Base-by-base conservation (phyloP, 1,140 invertebrate genomes). In the Asbolus verrucosus region DNA sequence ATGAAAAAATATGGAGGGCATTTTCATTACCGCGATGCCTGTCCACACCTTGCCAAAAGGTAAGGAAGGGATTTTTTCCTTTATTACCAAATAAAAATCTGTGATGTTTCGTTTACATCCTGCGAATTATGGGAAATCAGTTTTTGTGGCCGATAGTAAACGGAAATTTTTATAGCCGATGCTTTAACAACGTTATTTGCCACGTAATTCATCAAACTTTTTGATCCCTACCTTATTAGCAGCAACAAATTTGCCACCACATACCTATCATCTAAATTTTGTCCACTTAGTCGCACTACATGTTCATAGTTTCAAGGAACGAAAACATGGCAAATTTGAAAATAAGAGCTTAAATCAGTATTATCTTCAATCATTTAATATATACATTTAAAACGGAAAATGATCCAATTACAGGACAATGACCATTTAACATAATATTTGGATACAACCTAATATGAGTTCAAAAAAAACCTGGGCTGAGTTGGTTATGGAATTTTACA, bases 1-100 rank as follows among this genome's bases (percentile, higher is more conserved):
- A 62, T 70, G 61, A 67, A 70, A 65, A 65, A 65, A 70, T 70
- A 63, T 65, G 61, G 60, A 38, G 15, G 60, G 30, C 50, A 70
- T 65, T 70, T 70, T 70, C 60, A 54, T 63, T 70, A 70, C 54
- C 54, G 15, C 60, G 33, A 66, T 15, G 19, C 39, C 50, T 70
- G 68, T 70, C 68, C 41, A 65, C 68, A 70, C 68, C 68, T 70
- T 36, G 15, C 39, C 39, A 11, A 24, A 27, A 54, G 46, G 46
- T 54, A 54, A 54, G 46, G 27, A 54, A 54, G 30, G 68, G 63
- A 66, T 24, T 43, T 50, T 54, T 46, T 46, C 38, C 11, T 66
- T 66, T 66, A 66, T 46, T 66, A 16, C 63, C 41, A 18, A 66
- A 43, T 27, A 43, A 66, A 66, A 66, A 39, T 46, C 41, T 15